These are phyloP conservation scores for Rhingia rostrata DNA, from an alignment of 2,888 invertebrate genomes.

Conservation along the genomic window DNA sequence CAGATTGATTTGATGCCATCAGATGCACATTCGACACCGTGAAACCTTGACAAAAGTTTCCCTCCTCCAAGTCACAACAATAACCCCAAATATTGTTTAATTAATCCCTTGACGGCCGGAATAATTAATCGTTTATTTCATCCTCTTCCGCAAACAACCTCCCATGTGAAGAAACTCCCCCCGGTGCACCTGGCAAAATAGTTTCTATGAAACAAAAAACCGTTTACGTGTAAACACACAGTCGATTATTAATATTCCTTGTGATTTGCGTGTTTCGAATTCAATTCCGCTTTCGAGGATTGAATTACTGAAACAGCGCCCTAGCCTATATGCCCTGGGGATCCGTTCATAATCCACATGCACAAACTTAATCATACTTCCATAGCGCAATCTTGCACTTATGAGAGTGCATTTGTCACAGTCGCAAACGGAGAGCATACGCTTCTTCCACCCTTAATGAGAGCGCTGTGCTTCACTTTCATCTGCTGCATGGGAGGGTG, in stretches of 20 bases:
- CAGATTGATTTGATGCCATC: too few species aligned
- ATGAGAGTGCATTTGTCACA: constrained; percentile 71
- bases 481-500: constrained; percentile 36
- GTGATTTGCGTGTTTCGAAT: constrained; percentile 64
- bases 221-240: constrained; percentile 12
- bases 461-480: constrained; percentile 9
- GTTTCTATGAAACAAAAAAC: constrained; percentile 31
- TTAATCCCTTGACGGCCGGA: constrained; percentile 23
- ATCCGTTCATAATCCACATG: constrained; percentile 72
- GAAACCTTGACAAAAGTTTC: too few species aligned
- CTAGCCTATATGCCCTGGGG: constrained; percentile 55
- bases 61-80: too few species aligned
- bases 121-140: constrained; percentile 24
- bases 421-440: constrained; percentile 67
- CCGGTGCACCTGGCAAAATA: constrained; percentile 64
- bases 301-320: constrained; percentile 28
- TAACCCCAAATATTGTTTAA: constrained; percentile 15
- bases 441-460: constrained; percentile 46
- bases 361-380: constrained; percentile 71
- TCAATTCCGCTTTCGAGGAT: constrained; percentile 47
- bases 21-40: too few species aligned
- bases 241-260: constrained; percentile 55
- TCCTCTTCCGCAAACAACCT: constrained; percentile 9
- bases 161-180: constrained; percentile 31
- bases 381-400: constrained; percentile 64